Conservation (phyloP, 2,113 vertebrate species). For the Ceyx margarethae region DNA sequence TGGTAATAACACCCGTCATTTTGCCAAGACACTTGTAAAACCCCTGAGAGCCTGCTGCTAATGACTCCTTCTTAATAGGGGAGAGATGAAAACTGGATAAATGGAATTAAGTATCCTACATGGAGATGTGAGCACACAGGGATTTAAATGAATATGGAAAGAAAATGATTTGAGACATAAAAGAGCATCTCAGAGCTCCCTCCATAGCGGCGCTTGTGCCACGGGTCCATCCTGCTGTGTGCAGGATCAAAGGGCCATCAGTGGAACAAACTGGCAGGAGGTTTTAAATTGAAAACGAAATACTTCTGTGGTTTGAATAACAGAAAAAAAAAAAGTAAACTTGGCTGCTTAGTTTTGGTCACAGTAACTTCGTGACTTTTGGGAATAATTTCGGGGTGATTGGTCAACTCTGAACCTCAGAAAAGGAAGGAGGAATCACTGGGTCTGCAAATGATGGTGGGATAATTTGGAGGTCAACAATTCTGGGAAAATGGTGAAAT, state of each 20-base stretch:
- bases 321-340: not conserved
- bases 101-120: not conserved
- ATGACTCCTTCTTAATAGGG: not conserved
- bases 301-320: not conserved
- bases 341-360: not conserved
- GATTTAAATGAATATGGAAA: not conserved
- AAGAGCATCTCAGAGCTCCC: not conserved
- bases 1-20: not conserved
- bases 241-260: not conserved
- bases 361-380: not conserved
- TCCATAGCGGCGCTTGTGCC: not conserved
- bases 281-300: not conserved
- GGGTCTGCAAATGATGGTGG: not conserved
- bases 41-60: not conserved
- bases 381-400: not conserved
- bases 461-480: not conserved
- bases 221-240: not conserved
- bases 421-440: not conserved
- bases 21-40: not conserved
- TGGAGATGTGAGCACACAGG: not conserved
- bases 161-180: not conserved
- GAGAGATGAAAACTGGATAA: not conserved
- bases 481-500: not conserved
- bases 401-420: not conserved
- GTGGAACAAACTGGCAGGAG: not conserved